A percentile compares a stretch with the other conserved stretches of the same genome.
These are phyloP conservation scores for Agapornis roseicollis DNA, from an alignment of 2,113 vertebrate genomes.

Conservation along the genomic window DNA sequence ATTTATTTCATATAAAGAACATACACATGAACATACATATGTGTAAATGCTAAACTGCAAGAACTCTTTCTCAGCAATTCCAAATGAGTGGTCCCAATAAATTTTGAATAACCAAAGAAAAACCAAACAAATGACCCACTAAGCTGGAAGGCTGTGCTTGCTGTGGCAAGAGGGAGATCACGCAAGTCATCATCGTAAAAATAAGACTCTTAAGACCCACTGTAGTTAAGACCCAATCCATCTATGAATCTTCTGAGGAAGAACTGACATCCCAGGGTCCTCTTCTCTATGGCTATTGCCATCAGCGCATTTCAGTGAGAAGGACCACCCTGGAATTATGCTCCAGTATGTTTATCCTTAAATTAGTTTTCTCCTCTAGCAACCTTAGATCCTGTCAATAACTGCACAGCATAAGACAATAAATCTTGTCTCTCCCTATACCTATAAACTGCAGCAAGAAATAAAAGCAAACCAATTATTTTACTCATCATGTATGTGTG, in stretches of 20 bases:
- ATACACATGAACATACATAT: background rate
- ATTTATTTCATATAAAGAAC: slow-evolving; percentile 5
- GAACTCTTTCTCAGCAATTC: background rate
- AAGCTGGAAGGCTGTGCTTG: slow-evolving; percentile 5
- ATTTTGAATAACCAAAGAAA: background rate
- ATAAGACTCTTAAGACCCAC: background rate
- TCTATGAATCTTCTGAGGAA: background rate
- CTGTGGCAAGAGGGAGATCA: background rate
- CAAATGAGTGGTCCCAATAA: background rate
- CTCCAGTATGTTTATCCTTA: background rate
- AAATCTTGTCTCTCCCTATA: background rate
- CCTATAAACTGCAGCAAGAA: background rate
- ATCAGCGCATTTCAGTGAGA: background rate
- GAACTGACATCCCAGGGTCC: background rate
- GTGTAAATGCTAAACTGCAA: background rate
- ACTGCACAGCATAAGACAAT: background rate
- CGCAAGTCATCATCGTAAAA: background rate
- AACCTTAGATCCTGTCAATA: background rate
- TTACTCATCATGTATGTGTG: background rate
- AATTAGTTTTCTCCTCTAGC: background rate
- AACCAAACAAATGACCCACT: background rate
- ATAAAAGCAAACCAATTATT: background rate
- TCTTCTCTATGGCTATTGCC: background rate
- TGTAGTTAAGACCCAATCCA: background rate
- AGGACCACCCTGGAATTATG: background rate